phyloP scores from a whole-genome alignment of 2,888 invertebrate genomes.

The Morinoia aosen region DNA sequence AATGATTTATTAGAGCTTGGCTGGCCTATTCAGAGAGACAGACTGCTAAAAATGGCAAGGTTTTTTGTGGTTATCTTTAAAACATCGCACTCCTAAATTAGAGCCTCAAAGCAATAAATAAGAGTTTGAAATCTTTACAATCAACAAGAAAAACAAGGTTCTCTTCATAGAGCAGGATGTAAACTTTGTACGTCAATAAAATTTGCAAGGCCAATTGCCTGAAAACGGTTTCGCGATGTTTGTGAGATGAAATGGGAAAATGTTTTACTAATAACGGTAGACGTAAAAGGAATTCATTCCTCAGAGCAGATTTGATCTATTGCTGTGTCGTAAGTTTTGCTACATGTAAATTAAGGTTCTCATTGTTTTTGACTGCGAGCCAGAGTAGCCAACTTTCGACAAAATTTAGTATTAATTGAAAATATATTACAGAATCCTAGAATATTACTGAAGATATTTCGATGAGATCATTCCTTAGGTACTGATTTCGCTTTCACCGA shows the following conservation, averaged over 20 bases:
- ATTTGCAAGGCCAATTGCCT: background rate
- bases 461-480: background rate
- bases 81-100: conserved; percentile 2
- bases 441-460: background rate
- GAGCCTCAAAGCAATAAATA: background rate
- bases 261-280: background rate
- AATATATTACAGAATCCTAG: background rate
- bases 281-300: background rate
- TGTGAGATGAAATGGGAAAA: background rate
- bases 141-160: background rate
- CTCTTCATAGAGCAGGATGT: background rate
- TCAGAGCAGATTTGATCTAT: background rate
- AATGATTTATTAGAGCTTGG: background rate
- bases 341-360: no score
- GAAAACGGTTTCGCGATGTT: background rate
- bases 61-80: background rate
- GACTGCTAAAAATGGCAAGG: background rate
- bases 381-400: no score
- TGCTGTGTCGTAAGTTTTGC: background rate
- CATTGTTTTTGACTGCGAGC: no score
- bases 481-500: no score
- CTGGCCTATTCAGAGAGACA: conserved; percentile 4
- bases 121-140: background rate
- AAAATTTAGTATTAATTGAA: background rate
- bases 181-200: background rate